Evolutionary conservation across 2,888 invertebrate species (phyloP).

Genomic region (Hypercompe scribonia): DNA sequence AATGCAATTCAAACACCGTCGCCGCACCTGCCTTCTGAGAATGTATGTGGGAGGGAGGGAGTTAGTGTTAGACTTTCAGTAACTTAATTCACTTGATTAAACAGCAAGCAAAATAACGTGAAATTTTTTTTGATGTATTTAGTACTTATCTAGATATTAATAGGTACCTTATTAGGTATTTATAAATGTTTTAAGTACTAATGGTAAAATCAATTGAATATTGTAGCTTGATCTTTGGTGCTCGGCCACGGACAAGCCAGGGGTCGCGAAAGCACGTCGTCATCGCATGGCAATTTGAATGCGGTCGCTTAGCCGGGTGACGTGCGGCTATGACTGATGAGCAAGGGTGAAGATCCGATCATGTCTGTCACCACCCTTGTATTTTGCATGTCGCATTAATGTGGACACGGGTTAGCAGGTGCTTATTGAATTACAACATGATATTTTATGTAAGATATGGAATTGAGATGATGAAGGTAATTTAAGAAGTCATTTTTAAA

Average conservation of each 20-base stretch:
- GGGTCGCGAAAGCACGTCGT: constrained; percentile 85
- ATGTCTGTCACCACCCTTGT: constrained; percentile 76
- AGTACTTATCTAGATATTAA: too few relatives aligned
- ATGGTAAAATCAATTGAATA: neutral
- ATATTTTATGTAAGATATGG: constrained; percentile 20
- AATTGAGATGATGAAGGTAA: neutral
- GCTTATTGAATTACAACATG: constrained; percentile 55
- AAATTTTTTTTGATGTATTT: too few relatives aligned
- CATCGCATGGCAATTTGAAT: constrained; percentile 86
- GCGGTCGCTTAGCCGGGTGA: constrained; percentile 84
- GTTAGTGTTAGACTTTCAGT: too few relatives aligned
- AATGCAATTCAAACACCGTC: neutral
- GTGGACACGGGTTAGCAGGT: constrained; percentile 71
- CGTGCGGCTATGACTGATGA: constrained; percentile 83
- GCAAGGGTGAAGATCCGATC: constrained; percentile 84
- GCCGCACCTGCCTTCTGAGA: too few relatives aligned
- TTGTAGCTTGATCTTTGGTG: constrained; percentile 54
- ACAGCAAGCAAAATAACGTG: too few relatives aligned
- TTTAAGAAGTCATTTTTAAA: neutral
- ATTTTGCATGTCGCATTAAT: constrained; percentile 76
- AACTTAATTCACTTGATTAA: too few relatives aligned
- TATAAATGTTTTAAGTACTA: constrained; percentile 32
- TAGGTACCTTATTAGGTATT: too few relatives aligned
- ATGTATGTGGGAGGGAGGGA: too few relatives aligned
- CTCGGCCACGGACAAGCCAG: constrained; percentile 74